These are phyloP conservation scores for Entomobrya proxima DNA, from an alignment of 2,888 invertebrate species.

Conservation along the genomic window DNA sequence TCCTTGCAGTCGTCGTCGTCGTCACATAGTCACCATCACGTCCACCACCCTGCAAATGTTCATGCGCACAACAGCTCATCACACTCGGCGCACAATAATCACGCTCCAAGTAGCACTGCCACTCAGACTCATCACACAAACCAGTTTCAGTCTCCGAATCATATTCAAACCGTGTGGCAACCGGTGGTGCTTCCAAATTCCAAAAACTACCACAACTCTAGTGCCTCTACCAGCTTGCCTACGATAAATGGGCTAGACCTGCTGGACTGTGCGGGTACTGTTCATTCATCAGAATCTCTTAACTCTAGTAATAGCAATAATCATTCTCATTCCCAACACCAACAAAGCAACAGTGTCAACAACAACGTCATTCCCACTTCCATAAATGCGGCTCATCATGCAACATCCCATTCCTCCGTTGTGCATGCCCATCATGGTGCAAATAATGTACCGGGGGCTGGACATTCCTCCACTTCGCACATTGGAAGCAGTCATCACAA, in stretches of 20 bases:
- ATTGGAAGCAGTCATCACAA: neutral
- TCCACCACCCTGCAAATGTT: neutral
- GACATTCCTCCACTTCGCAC: neutral
- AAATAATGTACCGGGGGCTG: neutral
- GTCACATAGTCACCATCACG: constrained; percentile 14
- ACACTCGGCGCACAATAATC: constrained; percentile 23
- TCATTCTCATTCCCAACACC: constrained; percentile 38
- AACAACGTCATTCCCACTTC: constrained; percentile 7
- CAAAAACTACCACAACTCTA: constrained; percentile 34
- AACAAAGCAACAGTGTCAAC: constrained; percentile 9
- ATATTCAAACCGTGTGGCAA: constrained; percentile 55
- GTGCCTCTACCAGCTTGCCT: constrained; percentile 13
- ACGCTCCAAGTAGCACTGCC: neutral
- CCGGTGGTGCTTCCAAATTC: constrained; percentile 41
- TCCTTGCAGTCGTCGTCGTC: neutral
- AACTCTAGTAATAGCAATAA: neutral
- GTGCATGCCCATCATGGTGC: constrained; percentile 24
- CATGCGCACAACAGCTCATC: neutral
- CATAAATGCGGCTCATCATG: constrained; percentile 33
- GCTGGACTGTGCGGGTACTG: constrained; percentile 42
- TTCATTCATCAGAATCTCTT: constrained; percentile 37
- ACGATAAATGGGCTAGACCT: constrained; percentile 45
- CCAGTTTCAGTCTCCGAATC: constrained; percentile 42
- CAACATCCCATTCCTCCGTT: constrained; percentile 12
- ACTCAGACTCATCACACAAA: constrained; percentile 14